Evolutionary conservation across 1,140 invertebrate genomes (phyloP).

Genomic region (Hylaeus anthracinus): DNA sequence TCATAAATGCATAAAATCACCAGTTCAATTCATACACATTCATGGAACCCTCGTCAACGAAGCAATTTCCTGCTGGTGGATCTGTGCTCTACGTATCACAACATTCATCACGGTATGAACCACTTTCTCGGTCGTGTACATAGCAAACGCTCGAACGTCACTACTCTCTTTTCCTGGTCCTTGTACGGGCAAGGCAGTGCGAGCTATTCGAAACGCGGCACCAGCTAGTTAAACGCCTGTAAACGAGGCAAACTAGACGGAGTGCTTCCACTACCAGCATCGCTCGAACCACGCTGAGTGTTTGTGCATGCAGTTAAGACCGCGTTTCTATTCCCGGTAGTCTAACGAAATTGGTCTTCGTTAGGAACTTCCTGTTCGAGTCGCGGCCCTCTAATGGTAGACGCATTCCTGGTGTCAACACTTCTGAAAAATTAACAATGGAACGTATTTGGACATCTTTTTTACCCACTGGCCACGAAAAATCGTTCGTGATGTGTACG

Average conservation of each 20-base stretch:
- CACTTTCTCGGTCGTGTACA: neutral
- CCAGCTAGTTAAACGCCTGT: neutral
- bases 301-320: slow-evolving; percentile 24
- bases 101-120: neutral
- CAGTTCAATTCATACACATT: too few species aligned
- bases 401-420: neutral
- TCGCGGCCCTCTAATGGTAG: neutral
- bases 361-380: slow-evolving; percentile 16
- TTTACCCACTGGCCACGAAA: too few species aligned
- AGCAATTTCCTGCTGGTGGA: too few species aligned
- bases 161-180: slow-evolving; percentile 20
- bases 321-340: slow-evolving; percentile 35
- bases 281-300: slow-evolving; percentile 11
- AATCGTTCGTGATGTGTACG: too few species aligned
- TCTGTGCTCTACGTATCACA: too few species aligned
- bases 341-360: slow-evolving; percentile 39
- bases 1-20: too few species aligned
- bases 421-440: neutral
- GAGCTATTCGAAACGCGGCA: neutral
- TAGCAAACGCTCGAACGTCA: neutral
- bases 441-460: too few species aligned
- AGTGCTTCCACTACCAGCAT: neutral
- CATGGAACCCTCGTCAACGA: too few species aligned
- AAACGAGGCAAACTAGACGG: slow-evolving; percentile 9
- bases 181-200: neutral